Percentiles rank a stretch among this genome's conserved stretches.
Evolutionary conservation across 2,797 vertebrate species (phyloP).

Genomic region (Enteromius trimaculatus): DNA sequence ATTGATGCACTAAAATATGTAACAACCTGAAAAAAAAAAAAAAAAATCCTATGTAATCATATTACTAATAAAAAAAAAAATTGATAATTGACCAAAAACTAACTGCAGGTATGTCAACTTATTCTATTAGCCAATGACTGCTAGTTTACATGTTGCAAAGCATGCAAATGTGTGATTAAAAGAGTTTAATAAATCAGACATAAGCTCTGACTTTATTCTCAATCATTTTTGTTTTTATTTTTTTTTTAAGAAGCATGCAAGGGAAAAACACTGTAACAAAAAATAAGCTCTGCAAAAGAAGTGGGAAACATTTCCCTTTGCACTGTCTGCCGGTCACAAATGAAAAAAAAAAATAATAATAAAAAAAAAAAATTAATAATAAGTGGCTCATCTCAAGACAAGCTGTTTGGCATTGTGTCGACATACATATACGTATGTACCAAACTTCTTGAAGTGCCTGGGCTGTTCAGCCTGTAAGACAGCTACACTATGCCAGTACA

Average conservation of each 20-base stretch:
- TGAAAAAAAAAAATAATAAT: not conserved
- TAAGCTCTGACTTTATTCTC: not conserved
- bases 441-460: not conserved
- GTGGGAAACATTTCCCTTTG: not conserved
- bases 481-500: conserved; percentile 4
- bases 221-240: not conserved
- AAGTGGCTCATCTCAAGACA: conserved; percentile 9
- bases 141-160: not conserved
- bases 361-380: no score
- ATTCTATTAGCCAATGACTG: not conserved
- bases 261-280: not conserved
- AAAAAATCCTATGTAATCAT: no score
- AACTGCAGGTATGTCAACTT: not conserved
- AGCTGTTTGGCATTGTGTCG: conserved; percentile 1
- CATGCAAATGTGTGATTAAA: not conserved
- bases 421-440: not conserved
- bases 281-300: conserved; percentile 16
- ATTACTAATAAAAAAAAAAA: not conserved
- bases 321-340: not conserved
- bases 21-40: no score
- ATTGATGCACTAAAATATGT: not conserved
- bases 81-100: no score
- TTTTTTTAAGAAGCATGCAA: conserved; percentile 26
- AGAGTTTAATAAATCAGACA: not conserved
- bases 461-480: not conserved